Evolutionary conservation across 2,888 invertebrate genomes (phyloP), one percentile per base, ranked within the genome.

Genomic region (Asteroscopus sphinx): DNA sequence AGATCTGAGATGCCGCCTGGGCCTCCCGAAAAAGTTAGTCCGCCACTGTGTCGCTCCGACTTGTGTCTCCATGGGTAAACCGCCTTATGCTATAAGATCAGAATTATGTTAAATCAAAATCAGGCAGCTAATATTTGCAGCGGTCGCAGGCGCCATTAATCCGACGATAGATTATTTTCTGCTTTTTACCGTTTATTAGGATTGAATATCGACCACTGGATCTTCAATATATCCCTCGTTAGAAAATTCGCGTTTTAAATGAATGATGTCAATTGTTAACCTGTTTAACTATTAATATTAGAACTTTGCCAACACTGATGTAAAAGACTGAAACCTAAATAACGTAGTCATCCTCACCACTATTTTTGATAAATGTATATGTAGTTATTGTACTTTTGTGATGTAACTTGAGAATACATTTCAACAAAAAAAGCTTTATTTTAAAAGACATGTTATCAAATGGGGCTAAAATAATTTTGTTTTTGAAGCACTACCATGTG

Each of bases 271-370:
- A 17, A 26, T n/a, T 51, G 9, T 21, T 21, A 42, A 21, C 12
- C 15, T 54, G 21, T 26, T 12, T 39, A 32, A 26, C 5, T 45
- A 39, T 7, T 17, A 51, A 37, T 17, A 51, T 42, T 33, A 12
- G 16, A 66, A 46, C n/a, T 13, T 36, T 48, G 40, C 37, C 41
- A 36, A 17, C 26, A 32, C 32, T 33, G 41, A 58, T 42, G 13
- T 30, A 35, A 37, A 56, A 66, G 59, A 66, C 36, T 17, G 28
- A 47, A 17, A 9, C n/a, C 15, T 28, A 11, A 41, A 41, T 15
- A n/a, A 15, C 7, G 5, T 8, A 26, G 3, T 26, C 8, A 1
- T 15, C 13, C 16, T 41, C 25, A 3, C 2, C 28, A 15, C 41
- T 28, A 11, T 16, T 41, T 41, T 28, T 41, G 28, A 16, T 16